Evolutionary conservation across 2,888 invertebrate species (phyloP).

Genomic region (Lepidochrysops patricia): DNA sequence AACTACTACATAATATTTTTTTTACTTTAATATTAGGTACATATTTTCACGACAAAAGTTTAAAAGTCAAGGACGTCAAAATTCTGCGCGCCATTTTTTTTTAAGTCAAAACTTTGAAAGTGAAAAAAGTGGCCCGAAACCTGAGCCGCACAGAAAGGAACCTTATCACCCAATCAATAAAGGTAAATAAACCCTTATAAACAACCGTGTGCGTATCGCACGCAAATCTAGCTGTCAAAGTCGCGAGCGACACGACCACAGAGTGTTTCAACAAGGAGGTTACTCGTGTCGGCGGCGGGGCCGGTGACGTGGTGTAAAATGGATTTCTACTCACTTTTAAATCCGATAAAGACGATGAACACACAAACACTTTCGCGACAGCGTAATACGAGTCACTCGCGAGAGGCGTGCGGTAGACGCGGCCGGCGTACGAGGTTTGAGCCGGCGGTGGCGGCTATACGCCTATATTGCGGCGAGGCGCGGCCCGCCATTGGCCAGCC

Average conservation of each 20-base stretch:
- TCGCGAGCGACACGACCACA: constrained; percentile 14
- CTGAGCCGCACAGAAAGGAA: constrained; percentile 1
- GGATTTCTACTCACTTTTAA: constrained; percentile 45
- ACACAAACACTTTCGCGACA: constrained; percentile 43
- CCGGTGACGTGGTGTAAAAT: constrained; percentile 14
- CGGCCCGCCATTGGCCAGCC: constrained; percentile 42
- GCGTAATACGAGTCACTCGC: constrained; percentile 22
- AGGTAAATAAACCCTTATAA: constrained; percentile 29
- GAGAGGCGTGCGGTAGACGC: constrained; percentile 45
- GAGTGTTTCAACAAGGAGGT: constrained; percentile 2
- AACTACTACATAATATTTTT: background rate
- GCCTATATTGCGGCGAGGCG: constrained; percentile 47
- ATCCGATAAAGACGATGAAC: constrained; percentile 32
- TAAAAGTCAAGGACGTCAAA: constrained; percentile 1
- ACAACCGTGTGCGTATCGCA: constrained; percentile 24
- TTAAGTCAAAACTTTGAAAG: background rate
- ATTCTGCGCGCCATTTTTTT: constrained; percentile 6
- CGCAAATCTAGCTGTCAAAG: constrained; percentile 24
- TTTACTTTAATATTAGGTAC: background rate
- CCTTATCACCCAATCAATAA: constrained; percentile 25
- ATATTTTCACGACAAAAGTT: background rate
- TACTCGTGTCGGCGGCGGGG: constrained; percentile 27
- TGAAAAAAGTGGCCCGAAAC: background rate
- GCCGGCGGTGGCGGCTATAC: constrained; percentile 37
- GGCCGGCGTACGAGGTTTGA: constrained; percentile 48